phyloP scores from a whole-genome alignment of 2,113 vertebrate genomes.

The Apaloderma vittatum region DNA sequence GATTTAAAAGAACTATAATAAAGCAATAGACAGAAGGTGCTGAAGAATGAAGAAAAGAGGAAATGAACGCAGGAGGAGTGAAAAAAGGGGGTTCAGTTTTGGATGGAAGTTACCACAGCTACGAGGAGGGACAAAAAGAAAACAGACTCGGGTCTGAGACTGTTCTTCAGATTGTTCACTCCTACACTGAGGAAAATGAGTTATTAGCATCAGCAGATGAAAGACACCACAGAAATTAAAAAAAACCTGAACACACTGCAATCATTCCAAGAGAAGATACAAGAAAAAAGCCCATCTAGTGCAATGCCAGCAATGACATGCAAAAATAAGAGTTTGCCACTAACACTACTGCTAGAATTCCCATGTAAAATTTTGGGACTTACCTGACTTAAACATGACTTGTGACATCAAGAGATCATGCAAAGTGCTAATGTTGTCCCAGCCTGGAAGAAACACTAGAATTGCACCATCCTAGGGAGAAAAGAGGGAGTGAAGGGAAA shows the following conservation, averaged over 20 bases:
- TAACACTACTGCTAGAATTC: background rate
- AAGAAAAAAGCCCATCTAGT: background rate
- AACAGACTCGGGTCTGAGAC: background rate
- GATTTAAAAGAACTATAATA: background rate
- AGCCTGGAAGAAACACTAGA: conserved; percentile 95
- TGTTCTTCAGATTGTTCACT: background rate
- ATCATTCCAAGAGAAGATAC: background rate
- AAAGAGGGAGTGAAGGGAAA: background rate
- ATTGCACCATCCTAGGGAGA: conserved; percentile 91
- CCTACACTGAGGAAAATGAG: background rate
- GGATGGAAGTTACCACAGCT: background rate
- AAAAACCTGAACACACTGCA: background rate
- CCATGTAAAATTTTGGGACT: background rate
- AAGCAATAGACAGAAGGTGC: background rate
- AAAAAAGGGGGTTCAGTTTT: background rate
- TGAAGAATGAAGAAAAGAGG: background rate
- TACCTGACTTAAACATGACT: conserved; percentile 97
- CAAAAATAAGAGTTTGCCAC: background rate
- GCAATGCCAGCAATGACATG: background rate
- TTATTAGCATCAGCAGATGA: background rate
- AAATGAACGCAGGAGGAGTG: background rate
- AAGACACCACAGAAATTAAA: background rate
- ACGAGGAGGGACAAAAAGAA: background rate
- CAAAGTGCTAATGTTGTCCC: conserved; percentile 96
- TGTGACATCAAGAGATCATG: conserved; percentile 93